Base-by-base conservation (phyloP, 1,140 invertebrate genomes). In the Drosophila mauritiana region DNA sequence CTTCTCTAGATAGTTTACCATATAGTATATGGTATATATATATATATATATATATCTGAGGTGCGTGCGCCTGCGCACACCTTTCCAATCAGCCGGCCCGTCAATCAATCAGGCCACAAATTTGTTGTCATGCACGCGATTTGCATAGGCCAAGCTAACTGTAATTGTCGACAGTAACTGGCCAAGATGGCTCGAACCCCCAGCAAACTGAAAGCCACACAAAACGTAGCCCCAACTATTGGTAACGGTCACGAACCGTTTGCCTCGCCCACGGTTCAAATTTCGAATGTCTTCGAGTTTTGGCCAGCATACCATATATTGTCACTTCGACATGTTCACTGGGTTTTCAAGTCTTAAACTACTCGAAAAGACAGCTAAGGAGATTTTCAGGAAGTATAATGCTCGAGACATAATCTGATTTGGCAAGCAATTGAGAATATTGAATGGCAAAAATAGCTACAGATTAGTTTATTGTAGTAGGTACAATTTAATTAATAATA, bases 11-110 rank as follows among this genome's bases (percentile, higher is more conserved):
- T 31, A 31, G 4, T 12, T 10, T 51, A 51, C 10, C n/a, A 34
- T 15, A 34, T 31, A 15, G n/a, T 2, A 22, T 27, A 22, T 22
- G 3, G 20, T 22, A 2, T 3, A 22, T 22, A 22, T 20, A 20
- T 20, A 20, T 20, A 20, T 20, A 20, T 20, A 31, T 31, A 8
- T 10, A 8, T 31, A 1, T 59, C 22, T 27, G 3, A 12, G 7
- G 39, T 69, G 48, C 48, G 67, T 70, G 52, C 34, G 67, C 64
- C 45, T 56, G 63, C 57, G 40, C 64, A 48, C 62, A 61, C 82
- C 83, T 86, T 85, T 86, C 70, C 82, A 86, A 81, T 82, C 82
- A 78, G 69, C 68, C 78, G 73, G 78, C 36, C 63, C 56, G 55
- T 63, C 63, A 67, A 36, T 81, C 82, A 85, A 86, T 85, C 74